Conservation (phyloP, 2,888 invertebrate genomes). For the Mechanitis messenoides region DNA sequence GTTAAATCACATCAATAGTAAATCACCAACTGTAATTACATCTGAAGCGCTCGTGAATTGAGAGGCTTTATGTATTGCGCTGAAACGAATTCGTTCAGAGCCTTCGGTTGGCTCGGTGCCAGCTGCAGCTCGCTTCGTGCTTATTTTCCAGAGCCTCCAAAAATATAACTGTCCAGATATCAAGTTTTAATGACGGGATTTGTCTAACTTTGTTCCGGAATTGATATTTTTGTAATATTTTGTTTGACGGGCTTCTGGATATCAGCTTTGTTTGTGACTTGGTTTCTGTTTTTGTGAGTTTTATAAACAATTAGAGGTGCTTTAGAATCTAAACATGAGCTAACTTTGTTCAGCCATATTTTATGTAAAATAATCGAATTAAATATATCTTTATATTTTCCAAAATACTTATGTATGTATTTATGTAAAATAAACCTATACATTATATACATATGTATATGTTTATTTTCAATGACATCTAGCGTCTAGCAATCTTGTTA, state of each 20-base stretch:
- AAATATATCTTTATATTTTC: too few relatives aligned
- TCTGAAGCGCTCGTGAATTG: conserved; percentile 18
- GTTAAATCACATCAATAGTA: neutral
- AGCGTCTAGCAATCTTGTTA: too few relatives aligned
- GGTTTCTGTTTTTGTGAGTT: too few relatives aligned
- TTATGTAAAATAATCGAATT: too few relatives aligned
- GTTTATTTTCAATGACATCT: too few relatives aligned
- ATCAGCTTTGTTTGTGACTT: neutral
- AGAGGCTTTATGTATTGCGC: conserved; percentile 27
- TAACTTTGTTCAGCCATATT: too few relatives aligned
- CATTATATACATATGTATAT: too few relatives aligned
- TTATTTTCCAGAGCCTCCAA: conserved; percentile 22
- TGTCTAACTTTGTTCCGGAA: neutral
- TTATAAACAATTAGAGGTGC: too few relatives aligned
- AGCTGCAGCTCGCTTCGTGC: conserved; percentile 23
- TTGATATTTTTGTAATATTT: neutral
- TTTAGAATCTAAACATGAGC: too few relatives aligned
- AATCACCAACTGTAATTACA: neutral
- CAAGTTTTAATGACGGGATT: conserved; percentile 7
- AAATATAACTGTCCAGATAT: conserved; percentile 17
- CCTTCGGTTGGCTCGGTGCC: conserved; percentile 21
- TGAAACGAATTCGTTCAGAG: conserved; percentile 22
- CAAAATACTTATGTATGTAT: too few relatives aligned
- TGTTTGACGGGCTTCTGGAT: neutral
- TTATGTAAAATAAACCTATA: too few relatives aligned